A percentile compares a stretch with the other conserved stretches of the same genome.
phyloP scores from a whole-genome alignment of 1,140 invertebrate genomes.

The Delia radicum region DNA sequence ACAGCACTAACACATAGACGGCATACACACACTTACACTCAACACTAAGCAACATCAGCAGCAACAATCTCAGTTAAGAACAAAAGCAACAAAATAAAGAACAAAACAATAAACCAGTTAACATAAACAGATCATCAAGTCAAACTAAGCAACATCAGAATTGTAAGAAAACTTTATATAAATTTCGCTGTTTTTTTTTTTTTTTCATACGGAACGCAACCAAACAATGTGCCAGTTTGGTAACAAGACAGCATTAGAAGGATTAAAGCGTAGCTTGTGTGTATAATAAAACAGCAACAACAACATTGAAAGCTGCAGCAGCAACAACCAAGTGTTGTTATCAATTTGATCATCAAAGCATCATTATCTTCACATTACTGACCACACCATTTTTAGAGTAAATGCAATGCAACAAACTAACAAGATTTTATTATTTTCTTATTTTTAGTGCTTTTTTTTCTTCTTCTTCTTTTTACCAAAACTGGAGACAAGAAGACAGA shows the following conservation, averaged over 20 bases:
- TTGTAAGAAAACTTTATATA: neutral
- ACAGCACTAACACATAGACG: too few relatives aligned
- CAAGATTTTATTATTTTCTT: neutral
- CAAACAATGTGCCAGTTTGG: neutral
- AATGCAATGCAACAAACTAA: neutral
- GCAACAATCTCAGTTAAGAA: neutral
- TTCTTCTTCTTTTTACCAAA: too few relatives aligned
- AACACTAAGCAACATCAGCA: neutral
- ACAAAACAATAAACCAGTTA: constrained; percentile 12
- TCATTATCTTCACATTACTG: constrained; percentile 34
- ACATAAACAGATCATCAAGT: constrained; percentile 15
- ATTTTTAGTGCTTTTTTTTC: too few relatives aligned
- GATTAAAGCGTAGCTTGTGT: neutral
- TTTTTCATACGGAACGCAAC: too few relatives aligned
- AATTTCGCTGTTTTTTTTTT: neutral
- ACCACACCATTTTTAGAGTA: constrained; percentile 26
- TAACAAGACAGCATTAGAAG: constrained; percentile 2
- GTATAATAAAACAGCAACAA: neutral
- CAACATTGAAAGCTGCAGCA: neutral
- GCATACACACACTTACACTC: neutral
- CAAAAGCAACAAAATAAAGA: neutral
- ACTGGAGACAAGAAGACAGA: too few relatives aligned
- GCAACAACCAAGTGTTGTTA: constrained; percentile 28
- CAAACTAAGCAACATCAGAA: neutral
- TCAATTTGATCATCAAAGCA: constrained; percentile 31